Base-by-base conservation (phyloP, 2,888 invertebrate species). In the Spilosoma lubricipeda region DNA sequence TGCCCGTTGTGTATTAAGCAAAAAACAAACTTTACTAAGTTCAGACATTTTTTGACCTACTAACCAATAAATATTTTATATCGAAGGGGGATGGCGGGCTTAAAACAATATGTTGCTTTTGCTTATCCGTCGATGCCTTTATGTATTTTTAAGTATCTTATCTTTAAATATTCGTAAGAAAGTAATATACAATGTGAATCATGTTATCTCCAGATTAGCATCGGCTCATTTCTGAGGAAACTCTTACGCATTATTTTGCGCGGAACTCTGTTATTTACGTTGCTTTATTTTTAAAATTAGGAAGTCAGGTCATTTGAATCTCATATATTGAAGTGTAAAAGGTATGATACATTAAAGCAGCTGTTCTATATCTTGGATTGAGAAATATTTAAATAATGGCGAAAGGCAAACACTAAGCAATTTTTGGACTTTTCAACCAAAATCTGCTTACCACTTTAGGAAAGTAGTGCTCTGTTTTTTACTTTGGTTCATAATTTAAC, bases 171-270 rank as follows among this genome's bases (percentile, higher is more conserved):
- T 45, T 30, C 42, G 45, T 48, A 67, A 64, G 63, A 13, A 59
- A 71, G n/a, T 18, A 68, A 64, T 23, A 64, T 45, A 45, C 33
- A n/a, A 39, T 33, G 27, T 74, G 74, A 74, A 71, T 74, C 63
- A 74, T 18, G 0, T 52, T 67, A 74, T 67, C 63, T 52, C 30
- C 30, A 74, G 67, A 74, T 74, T 42, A 74, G 30, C 42, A 64
- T 70, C 68, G 39, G n/a, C 63, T 64, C 23, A n/a, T 74, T 74
- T 74, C 71, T 42, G 23, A 27, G 52, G 67, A 74, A 74, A 48
- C 33, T 45, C 66, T 74, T 66, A 36, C 70, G 42, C 56, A 20
- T 70, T 8, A 66, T 9, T 33, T 74, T 66, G 70, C 48, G n/a
- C 59, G 63, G 67, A 73, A 74, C 13, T 36, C 45, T 67, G 63